Conservation (phyloP, 2,113 vertebrate species). For the Hemicordylus capensis region DNA sequence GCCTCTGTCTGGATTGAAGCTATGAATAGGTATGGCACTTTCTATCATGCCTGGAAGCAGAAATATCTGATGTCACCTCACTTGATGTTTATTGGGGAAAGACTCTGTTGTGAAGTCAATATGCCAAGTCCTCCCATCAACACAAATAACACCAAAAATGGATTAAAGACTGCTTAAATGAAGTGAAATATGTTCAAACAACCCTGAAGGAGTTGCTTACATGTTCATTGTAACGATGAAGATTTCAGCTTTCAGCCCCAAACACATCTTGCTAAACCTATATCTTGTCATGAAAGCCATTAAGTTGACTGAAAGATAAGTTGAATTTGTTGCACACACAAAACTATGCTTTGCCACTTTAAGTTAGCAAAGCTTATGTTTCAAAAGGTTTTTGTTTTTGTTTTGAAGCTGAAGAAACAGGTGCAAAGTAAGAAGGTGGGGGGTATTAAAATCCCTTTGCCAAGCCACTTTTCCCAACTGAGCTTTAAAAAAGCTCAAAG, state of each 20-base stretch:
- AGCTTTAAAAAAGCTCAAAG: slow-evolving; percentile 16
- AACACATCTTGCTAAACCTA: slow-evolving; percentile 41
- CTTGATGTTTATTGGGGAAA: rapidly evolving
- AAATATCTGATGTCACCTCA: not conserved
- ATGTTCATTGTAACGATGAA: slow-evolving; percentile 42
- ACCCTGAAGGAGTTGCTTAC: slow-evolving; percentile 20
- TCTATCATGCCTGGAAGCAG: not conserved
- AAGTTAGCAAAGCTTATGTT: slow-evolving; percentile 36
- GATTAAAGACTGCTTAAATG: no score
- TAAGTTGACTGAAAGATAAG: slow-evolving; percentile 42
- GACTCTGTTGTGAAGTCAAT: slow-evolving; percentile 18
- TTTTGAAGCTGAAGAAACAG: slow-evolving; percentile 12
- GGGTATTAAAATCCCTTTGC: not conserved
- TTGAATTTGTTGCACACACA: slow-evolving; percentile 48
- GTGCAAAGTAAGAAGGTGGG: slow-evolving; percentile 27
- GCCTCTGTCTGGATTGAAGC: no score
- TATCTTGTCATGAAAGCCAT: not conserved
- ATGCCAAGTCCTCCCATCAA: not conserved
- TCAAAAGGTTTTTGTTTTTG: slow-evolving; percentile 24
- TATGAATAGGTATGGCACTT: not conserved
- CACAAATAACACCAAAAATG: no score
- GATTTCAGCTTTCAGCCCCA: slow-evolving; percentile 28
- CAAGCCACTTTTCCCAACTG: slow-evolving; percentile 4
- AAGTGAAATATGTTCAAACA: slow-evolving; percentile 20
- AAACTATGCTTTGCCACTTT: slow-evolving; percentile 46